Base-by-base conservation (phyloP, 2,113 vertebrate genomes). In the Centropristis striata region DNA sequence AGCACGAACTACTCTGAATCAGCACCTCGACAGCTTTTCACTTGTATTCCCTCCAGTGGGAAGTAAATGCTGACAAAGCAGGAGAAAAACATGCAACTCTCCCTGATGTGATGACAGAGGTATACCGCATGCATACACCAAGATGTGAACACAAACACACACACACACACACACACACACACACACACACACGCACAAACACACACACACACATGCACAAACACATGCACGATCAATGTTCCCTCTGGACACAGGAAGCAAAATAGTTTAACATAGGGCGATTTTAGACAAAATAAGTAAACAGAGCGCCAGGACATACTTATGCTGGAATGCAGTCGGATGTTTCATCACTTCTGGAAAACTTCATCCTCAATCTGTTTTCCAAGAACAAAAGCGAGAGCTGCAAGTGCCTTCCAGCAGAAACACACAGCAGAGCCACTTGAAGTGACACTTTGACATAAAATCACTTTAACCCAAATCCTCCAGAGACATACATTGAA, bases 281-380 rank as follows among this genome's bases (percentile, higher is more conserved):
- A 49, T 76, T 69, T 75, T 6, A 37, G 58, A 55, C 64, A 73
- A 78, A 90, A 75, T 25, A 57, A 55, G 73, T 67, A 75, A 79
- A 64, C 23, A 41, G 27, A 72, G 67, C 10, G 18, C 20, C 54
- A 63, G 61, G 69, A 76, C 12, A 0, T 57, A 71, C 41, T 64
- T 61, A 27, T 71, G 47, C 37, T 68, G 58, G 61, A 73, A 83
- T 79, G 57, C 6, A n/a, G 21, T 25, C 0, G 4, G 75, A 79
- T 47, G 28, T 55, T 27, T 20, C 65, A 36, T 67, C 60, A 37
- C 23, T 37, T 75, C 73, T 78, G 68, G 75, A 82, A 65, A 82
- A 25, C 44, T 42, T 81, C 41, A 50, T 50, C 66, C 70, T 53
- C 1, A 50, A 58, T 55, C 37, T 66, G 49, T 46, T 75, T 74